Evolutionary conservation across 2,113 vertebrate genomes (phyloP).

Genomic region (Herpetotheres cachinnans): DNA sequence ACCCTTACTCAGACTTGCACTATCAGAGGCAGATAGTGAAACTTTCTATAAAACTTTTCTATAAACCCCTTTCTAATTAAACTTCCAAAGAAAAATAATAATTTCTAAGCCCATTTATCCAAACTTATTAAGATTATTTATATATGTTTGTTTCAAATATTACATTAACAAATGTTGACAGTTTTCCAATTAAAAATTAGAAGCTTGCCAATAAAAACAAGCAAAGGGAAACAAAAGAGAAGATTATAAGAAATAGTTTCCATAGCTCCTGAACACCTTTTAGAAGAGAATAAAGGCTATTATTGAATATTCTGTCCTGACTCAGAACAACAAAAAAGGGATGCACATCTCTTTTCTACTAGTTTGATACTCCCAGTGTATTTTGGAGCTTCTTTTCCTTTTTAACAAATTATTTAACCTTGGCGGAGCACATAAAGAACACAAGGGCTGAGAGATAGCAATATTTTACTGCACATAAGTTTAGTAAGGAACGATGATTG

Average conservation of each 20-base stretch:
- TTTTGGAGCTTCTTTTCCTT: neutral
- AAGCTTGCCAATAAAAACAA: constrained; percentile 56
- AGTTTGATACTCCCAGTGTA: neutral
- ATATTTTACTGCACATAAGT: neutral
- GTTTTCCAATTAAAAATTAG: constrained; percentile 55
- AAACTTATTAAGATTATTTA: constrained; percentile 8
- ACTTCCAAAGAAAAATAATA: neutral
- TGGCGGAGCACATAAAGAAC: neutral
- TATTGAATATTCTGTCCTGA: neutral
- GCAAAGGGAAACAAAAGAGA: neutral
- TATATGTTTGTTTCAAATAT: constrained; percentile 1
- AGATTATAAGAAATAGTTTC: constrained; percentile 16
- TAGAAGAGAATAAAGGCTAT: neutral
- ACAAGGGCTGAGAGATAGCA: neutral
- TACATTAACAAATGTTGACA: constrained; percentile 43
- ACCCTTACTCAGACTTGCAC: neutral
- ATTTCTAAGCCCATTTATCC: neutral
- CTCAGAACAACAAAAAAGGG: neutral
- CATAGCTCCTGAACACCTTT: neutral
- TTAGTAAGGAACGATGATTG: neutral
- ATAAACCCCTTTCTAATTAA: constrained; percentile 31
- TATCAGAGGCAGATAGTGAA: neutral
- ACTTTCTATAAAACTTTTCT: neutral
- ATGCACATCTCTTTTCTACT: neutral
- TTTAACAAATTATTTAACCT: neutral